A percentile compares a stretch with the other conserved stretches of the same genome.
These are phyloP conservation scores for Leptopilina drosophilae DNA, from an alignment of 2,888 invertebrate species.

Conservation along the genomic window DNA sequence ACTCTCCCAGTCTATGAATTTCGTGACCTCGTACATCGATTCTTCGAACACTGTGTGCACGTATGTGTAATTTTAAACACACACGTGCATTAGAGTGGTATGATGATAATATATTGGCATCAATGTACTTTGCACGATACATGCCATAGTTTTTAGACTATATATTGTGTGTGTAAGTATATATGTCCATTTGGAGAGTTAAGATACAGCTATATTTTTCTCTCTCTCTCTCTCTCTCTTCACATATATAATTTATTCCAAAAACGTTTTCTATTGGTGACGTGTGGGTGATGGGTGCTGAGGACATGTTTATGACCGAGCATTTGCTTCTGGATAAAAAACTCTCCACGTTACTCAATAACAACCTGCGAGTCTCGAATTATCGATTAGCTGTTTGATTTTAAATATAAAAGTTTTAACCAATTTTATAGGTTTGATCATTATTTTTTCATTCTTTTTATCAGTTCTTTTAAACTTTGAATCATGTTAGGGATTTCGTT, in stretches of 20 bases:
- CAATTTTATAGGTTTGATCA: not conserved
- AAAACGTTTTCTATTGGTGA: slow-evolving; percentile 45
- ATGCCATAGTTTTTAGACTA: slow-evolving; percentile 3
- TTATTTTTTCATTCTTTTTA: not conserved
- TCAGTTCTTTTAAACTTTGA: too few species aligned
- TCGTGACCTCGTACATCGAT: slow-evolving; percentile 62
- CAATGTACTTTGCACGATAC: slow-evolving; percentile 21
- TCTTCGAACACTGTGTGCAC: slow-evolving; percentile 55
- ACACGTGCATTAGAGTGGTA: not conserved
- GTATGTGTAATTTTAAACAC: slow-evolving; percentile 49
- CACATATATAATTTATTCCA: slow-evolving; percentile 48
- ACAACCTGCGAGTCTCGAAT: slow-evolving; percentile 44
- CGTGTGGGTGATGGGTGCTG: slow-evolving; percentile 42
- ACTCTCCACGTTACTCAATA: slow-evolving; percentile 45
- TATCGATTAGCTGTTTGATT: slow-evolving; percentile 33
- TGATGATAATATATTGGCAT: slow-evolving; percentile 8
- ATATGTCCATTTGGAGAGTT: slow-evolving; percentile 7
- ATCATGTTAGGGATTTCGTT: too few species aligned
- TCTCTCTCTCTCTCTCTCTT: not conserved
- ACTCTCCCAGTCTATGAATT: slow-evolving; percentile 57
- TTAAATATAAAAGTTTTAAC: not conserved
- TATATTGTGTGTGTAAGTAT: not conserved
- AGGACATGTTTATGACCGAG: slow-evolving; percentile 26
- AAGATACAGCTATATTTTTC: slow-evolving; percentile 25
- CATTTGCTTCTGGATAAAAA: slow-evolving; percentile 24